Evolutionary conservation across 2,113 vertebrate genomes (phyloP).

Genomic region (Onychostruthus taczanowskii): DNA sequence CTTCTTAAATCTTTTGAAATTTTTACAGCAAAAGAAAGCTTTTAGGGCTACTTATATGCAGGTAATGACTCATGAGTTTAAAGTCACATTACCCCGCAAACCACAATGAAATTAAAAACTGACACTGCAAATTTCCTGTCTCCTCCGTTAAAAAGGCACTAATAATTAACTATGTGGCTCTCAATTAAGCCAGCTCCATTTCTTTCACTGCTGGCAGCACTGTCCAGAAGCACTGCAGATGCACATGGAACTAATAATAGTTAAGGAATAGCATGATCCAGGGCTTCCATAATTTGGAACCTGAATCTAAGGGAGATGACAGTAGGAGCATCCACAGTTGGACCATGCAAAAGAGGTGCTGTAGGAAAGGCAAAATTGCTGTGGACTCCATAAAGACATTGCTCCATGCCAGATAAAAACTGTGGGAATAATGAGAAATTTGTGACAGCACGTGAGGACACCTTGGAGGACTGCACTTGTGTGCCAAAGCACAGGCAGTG

Average conservation of each 20-base stretch:
- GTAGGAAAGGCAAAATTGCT: neutral
- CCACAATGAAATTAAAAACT: slow-evolving; percentile 36
- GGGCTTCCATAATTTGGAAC: neutral
- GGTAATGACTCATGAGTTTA: neutral
- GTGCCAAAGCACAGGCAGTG: neutral
- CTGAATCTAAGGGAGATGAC: neutral
- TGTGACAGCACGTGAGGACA: neutral
- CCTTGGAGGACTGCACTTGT: neutral
- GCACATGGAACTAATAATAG: neutral
- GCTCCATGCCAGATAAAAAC: neutral
- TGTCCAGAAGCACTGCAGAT: neutral
- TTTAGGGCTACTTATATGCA: neutral
- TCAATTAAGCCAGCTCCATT: slow-evolving; percentile 25
- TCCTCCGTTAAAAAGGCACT: neutral
- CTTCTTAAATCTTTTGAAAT: neutral
- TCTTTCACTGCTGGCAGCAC: neutral
- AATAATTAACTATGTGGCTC: slow-evolving; percentile 36
- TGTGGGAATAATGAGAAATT: neutral
- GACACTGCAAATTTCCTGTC: neutral
- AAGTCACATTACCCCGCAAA: neutral
- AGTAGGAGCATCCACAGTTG: neutral
- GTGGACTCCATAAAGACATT: accelerated
- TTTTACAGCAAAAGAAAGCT: neutral
- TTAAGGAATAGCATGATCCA: neutral
- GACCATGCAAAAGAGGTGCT: neutral